Percentiles rank a stretch among this genome's conserved stretches.
Conservation (phyloP, 2,797 vertebrate genomes). For the Cirrhinus molitorella region DNA sequence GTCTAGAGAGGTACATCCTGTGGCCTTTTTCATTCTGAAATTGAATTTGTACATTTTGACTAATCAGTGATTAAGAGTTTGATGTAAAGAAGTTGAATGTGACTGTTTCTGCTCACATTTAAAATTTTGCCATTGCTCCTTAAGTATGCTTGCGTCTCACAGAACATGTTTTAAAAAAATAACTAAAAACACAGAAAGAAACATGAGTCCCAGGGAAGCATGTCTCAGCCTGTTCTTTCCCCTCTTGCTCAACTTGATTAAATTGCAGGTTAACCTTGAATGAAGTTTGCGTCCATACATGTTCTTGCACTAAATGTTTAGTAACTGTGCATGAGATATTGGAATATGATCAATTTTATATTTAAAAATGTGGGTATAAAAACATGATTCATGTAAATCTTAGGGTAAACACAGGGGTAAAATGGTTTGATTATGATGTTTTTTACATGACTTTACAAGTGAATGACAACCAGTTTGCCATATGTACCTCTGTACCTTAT, state of each 20-base stretch:
- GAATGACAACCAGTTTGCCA: neutral
- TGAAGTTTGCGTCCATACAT: neutral
- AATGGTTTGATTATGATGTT: too few species aligned
- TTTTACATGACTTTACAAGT: too few species aligned
- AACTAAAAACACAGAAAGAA: conserved; percentile 4
- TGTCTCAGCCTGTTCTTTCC: conserved; percentile 17
- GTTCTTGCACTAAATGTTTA: neutral
- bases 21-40: neutral
- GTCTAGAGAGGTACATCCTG: conserved; percentile 80
- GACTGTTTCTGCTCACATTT: neutral
- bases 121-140: neutral
- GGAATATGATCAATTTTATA: neutral
- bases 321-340: neutral
- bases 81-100: neutral
- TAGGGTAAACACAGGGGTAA: neutral
- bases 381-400: neutral
- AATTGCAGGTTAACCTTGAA: neutral
- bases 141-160: neutral
- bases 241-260: neutral
- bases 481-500: neutral
- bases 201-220: neutral
- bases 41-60: neutral
- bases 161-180: neutral
- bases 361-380: neutral
- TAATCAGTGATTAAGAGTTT: neutral